A percentile compares a stretch with the other conserved stretches of the same genome.
These are phyloP conservation scores for Netelia inedita DNA, from an alignment of 2,888 invertebrate genomes.

Conservation along the genomic window DNA sequence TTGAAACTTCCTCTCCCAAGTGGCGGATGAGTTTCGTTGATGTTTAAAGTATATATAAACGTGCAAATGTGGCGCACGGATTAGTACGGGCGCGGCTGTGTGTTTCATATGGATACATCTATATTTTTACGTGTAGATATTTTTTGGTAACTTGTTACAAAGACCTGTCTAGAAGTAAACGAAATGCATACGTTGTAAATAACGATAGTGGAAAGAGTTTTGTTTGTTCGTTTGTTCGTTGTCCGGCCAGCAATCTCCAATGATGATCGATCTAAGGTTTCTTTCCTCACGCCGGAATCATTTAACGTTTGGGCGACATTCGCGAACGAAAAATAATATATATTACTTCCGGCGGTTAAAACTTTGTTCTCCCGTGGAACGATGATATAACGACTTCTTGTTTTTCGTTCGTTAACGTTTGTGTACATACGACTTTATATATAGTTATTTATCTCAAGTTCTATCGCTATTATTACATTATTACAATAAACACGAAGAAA, in stretches of 20 bases:
- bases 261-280: slow-evolving; percentile 42
- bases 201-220: slow-evolving; percentile 56
- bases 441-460: slow-evolving; percentile 73
- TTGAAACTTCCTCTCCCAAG: slow-evolving; percentile 37
- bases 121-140: slow-evolving; percentile 83
- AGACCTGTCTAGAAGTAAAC: slow-evolving; percentile 64
- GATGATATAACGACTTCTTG: slow-evolving; percentile 66
- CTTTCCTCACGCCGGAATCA: not conserved
- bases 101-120: slow-evolving; percentile 71
- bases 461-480: slow-evolving; percentile 69
- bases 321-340: slow-evolving; percentile 3
- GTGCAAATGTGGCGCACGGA: slow-evolving; percentile 58
- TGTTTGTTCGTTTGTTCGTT: not conserved
- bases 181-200: slow-evolving; percentile 64
- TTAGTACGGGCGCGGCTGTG: slow-evolving; percentile 54
- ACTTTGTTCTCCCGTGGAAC: slow-evolving; percentile 25
- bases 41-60: slow-evolving; percentile 62
- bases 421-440: slow-evolving; percentile 74
- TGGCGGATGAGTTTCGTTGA: slow-evolving; percentile 56
- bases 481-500: slow-evolving; percentile 69
- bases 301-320: slow-evolving; percentile 8
- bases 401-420: slow-evolving; percentile 69
- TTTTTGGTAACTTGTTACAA: slow-evolving; percentile 82
- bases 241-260: slow-evolving; percentile 58
- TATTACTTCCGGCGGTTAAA: slow-evolving; percentile 18